phyloP scores from a whole-genome alignment of 2,113 vertebrate species.

The Hydropotes inermis region DNA sequence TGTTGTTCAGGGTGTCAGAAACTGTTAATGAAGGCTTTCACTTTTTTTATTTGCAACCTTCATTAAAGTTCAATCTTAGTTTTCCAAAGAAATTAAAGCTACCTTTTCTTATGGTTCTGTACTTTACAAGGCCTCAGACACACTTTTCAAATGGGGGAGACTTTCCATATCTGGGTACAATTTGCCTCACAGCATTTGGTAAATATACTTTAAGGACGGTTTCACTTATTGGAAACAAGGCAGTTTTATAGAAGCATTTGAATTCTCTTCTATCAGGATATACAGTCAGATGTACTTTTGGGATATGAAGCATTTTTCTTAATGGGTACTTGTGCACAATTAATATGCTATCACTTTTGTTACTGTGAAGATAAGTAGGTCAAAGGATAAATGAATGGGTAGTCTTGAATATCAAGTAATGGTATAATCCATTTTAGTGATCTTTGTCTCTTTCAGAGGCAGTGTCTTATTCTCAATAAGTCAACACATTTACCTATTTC shows the following conservation, averaged over 20 bases:
- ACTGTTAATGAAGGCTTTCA: background rate
- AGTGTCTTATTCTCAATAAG: background rate
- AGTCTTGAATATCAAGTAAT: background rate
- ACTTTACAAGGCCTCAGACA: background rate
- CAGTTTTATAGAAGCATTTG: conserved; percentile 43
- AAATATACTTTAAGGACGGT: conserved; percentile 39
- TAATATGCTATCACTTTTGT: background rate
- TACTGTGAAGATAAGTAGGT: background rate
- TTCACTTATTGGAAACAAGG: background rate
- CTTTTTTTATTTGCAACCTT: background rate
- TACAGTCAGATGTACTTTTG: background rate
- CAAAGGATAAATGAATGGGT: background rate
- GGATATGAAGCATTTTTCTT: background rate
- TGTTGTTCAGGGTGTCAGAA: conserved; percentile 8
- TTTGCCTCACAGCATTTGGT: background rate
- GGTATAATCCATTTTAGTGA: background rate
- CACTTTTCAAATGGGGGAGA: background rate
- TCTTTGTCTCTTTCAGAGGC: background rate
- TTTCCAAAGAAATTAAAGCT: conserved; percentile 45
- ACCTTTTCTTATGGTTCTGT: background rate
- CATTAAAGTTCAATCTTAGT: background rate
- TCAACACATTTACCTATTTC: background rate
- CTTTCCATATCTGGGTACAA: background rate
- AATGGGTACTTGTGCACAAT: background rate
- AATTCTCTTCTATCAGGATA: conserved; percentile 52